A percentile compares a stretch with the other conserved stretches of the same genome.
These are phyloP conservation scores for Sebastes hubbsi DNA, from an alignment of 2,797 vertebrate genomes.

Conservation along the genomic window DNA sequence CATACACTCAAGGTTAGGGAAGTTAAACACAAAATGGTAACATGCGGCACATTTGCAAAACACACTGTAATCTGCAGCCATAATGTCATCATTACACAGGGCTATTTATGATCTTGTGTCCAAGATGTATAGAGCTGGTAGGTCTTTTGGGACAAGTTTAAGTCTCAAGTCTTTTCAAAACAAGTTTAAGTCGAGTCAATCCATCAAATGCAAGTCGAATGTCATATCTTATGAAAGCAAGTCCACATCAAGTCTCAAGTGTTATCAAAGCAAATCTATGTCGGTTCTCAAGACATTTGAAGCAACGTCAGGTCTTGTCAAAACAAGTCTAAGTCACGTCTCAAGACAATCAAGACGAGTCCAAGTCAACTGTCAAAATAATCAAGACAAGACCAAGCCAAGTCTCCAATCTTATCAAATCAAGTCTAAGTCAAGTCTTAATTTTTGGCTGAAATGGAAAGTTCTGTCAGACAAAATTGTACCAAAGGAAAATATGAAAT, in stretches of 20 bases:
- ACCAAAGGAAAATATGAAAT: neutral
- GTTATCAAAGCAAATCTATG: too few relatives aligned
- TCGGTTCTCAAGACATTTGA: too few relatives aligned
- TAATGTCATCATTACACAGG: conserved; percentile 16
- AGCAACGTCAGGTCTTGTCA: neutral
- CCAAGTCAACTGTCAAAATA: neutral
- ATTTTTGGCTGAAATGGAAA: neutral
- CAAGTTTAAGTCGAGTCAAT: neutral
- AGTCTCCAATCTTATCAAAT: neutral
- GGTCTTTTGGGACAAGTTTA: neutral
- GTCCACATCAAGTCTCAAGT: neutral
- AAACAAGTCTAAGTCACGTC: neutral
- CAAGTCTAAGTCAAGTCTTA: neutral
- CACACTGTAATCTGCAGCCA: conserved; percentile 1
- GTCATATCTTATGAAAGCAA: neutral
- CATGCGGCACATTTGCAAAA: conserved; percentile 15
- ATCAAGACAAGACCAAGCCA: neutral
- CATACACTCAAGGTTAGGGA: conserved; percentile 28
- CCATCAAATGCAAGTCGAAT: neutral
- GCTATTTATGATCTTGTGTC: neutral
- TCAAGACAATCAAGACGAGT: neutral
- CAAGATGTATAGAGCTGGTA: neutral
- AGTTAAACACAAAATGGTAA: conserved; percentile 23
- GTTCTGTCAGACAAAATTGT: neutral
- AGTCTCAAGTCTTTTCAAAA: neutral